phyloP scores from a whole-genome alignment of 1,140 invertebrate genomes.

The Holotrichia oblita region DNA sequence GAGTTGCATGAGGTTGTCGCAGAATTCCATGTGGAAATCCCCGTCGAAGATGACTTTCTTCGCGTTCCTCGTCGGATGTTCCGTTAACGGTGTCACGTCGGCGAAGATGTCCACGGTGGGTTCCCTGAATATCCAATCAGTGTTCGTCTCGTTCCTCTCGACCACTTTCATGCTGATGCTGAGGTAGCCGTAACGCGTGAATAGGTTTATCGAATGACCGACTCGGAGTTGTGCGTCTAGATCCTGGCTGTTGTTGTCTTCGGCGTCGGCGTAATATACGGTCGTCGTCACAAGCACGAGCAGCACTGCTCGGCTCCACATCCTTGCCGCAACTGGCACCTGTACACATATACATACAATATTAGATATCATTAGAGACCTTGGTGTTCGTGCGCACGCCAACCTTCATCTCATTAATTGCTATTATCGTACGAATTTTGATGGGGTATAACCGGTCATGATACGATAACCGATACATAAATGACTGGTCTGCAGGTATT shows the following conservation, averaged over 20 bases:
- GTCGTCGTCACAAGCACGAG: constrained; percentile 52
- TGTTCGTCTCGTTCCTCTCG: constrained; percentile 78
- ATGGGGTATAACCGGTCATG: constrained; percentile 17
- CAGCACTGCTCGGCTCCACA: constrained; percentile 60
- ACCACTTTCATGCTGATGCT: constrained; percentile 65
- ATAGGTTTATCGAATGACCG: constrained; percentile 58
- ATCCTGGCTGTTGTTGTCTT: constrained; percentile 43
- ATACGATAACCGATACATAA: neutral
- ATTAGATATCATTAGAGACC: constrained; percentile 46
- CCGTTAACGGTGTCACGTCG: constrained; percentile 64
- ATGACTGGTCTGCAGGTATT: neutral
- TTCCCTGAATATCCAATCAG: constrained; percentile 84
- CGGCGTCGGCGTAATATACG: constrained; percentile 48
- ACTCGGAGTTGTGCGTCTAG: constrained; percentile 55
- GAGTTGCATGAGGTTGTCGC: constrained; percentile 82
- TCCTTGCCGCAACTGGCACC: constrained; percentile 55
- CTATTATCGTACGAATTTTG: constrained; percentile 34
- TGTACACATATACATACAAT: constrained; percentile 42
- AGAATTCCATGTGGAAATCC: constrained; percentile 91
- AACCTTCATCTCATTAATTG: constrained; percentile 43
- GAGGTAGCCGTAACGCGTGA: constrained; percentile 53
- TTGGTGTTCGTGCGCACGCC: constrained; percentile 47
- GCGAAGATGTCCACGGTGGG: constrained; percentile 82
- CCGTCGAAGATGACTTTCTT: constrained; percentile 74
- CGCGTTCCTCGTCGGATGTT: constrained; percentile 56